These are phyloP conservation scores for Helarctos malayanus DNA, from an alignment of 2,797 vertebrate genomes.

Conservation along the genomic window DNA sequence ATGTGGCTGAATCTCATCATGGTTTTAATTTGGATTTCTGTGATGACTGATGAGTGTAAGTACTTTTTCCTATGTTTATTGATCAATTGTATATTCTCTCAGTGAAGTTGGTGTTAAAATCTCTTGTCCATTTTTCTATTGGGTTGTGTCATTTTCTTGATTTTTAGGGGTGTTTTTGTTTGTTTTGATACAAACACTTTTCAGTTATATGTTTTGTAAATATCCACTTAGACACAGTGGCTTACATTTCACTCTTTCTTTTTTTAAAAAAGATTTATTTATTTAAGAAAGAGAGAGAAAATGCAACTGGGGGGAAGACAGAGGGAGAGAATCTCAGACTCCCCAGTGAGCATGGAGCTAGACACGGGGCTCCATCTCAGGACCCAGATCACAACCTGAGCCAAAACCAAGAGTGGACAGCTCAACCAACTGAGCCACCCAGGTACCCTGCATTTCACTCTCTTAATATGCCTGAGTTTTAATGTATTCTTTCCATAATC, in stretches of 20 bases:
- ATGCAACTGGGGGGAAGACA: background rate
- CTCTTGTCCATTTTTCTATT: background rate
- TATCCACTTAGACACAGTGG: background rate
- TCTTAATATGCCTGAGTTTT: background rate
- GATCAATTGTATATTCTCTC: background rate
- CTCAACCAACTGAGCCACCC: background rate
- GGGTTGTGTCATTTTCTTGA: background rate
- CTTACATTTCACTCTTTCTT: background rate
- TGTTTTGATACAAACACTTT: background rate
- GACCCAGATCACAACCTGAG: background rate
- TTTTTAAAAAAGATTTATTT: background rate
- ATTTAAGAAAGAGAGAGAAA: background rate
- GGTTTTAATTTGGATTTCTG: background rate
- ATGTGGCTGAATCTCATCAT: background rate
- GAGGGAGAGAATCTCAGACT: background rate
- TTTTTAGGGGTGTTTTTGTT: background rate
- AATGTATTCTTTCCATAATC: background rate
- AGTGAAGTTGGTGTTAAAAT: background rate
- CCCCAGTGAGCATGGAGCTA: background rate
- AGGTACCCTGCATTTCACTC: background rate
- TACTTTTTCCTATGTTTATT: background rate
- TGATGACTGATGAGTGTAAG: background rate
- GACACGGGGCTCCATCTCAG: background rate
- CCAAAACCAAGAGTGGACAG: background rate
- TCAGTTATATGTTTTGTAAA: background rate